Evolutionary conservation across 2,113 vertebrate species (phyloP), one percentile per base, ranked within the genome.

Genomic region (Anarrhichthys ocellatus): DNA sequence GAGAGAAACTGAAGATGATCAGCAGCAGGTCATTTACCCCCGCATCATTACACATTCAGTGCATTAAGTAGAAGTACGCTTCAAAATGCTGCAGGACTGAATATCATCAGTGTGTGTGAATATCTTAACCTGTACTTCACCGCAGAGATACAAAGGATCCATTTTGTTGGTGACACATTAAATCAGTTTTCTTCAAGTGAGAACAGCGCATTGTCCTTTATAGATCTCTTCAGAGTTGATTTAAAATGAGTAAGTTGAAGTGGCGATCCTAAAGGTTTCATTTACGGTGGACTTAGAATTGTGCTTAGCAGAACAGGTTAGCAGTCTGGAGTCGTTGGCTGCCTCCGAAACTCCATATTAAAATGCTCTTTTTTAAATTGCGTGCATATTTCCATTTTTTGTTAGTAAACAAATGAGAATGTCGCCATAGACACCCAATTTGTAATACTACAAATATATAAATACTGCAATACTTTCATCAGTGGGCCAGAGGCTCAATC

Each of bases 11-110:
- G 81, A n/a, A 27, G 76, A 78, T 74, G 72, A 89, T 81, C 62
- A 75, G 67, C 71, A 48, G 64, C 34, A 66, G 75, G 68, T 83
- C 69, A 69, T 87, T 85, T 76, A 65, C 27, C 72, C 58, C 72
- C 62, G 81, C 61, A 15, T 86, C 91, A 83, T 83, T 90, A 86
- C 63, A 81, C 82, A 59, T 24, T 71, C 46, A 18, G 46, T 42
- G 80, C 81, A 79, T 73, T 58, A 67, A 56, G 48, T 78, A 44
- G 52, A 80, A 72, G 24, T 20, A 67, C 0, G 1, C 34, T 70
- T 62, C n/a, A 67, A 32, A 84, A 52, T 15, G 58, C 73, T 78
- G 73, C 50, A 52, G 69, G 40, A 50, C 42, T 34, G 20, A 78
- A 69, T 63, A 58, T 58, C 44, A 66, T 29, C 22, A 18, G 9